These are phyloP conservation scores for Python bivittatus DNA, from an alignment of 2,113 vertebrate species.

Conservation along the genomic window DNA sequence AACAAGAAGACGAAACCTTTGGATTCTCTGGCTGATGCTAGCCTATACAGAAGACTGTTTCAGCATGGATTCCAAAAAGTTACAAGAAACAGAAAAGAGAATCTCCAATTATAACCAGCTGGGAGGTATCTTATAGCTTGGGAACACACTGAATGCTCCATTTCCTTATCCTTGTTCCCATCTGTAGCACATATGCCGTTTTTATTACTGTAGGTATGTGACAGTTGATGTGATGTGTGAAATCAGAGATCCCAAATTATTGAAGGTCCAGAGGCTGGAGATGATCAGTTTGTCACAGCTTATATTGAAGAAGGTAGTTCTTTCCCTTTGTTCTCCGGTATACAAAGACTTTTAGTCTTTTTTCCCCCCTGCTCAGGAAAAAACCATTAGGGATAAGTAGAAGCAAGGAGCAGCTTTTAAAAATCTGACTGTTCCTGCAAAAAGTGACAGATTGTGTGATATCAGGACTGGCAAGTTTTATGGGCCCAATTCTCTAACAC, in stretches of 20 bases:
- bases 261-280: background rate
- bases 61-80: background rate
- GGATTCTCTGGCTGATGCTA: background rate
- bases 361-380: background rate
- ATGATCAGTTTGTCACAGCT: background rate
- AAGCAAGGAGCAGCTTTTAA: background rate
- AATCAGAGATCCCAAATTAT: background rate
- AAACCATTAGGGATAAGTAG: background rate
- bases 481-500: background rate
- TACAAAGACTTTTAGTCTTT: background rate
- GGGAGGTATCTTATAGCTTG: background rate
- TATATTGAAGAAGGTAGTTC: background rate
- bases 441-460: background rate
- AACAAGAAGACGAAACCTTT: conserved; percentile 18
- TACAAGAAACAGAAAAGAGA: background rate
- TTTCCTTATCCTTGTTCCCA: background rate
- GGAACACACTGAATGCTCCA: rapidly evolving
- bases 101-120: conserved; percentile 15
- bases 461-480: background rate
- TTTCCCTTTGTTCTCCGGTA: background rate
- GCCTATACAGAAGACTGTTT: rapidly evolving
- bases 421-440: background rate
- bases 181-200: background rate
- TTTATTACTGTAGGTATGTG: rapidly evolving
- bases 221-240: background rate